A percentile compares a stretch with the other conserved stretches of the same genome.
Conservation (phyloP, 2,888 invertebrate species). For the Leucoptera coffeella region DNA sequence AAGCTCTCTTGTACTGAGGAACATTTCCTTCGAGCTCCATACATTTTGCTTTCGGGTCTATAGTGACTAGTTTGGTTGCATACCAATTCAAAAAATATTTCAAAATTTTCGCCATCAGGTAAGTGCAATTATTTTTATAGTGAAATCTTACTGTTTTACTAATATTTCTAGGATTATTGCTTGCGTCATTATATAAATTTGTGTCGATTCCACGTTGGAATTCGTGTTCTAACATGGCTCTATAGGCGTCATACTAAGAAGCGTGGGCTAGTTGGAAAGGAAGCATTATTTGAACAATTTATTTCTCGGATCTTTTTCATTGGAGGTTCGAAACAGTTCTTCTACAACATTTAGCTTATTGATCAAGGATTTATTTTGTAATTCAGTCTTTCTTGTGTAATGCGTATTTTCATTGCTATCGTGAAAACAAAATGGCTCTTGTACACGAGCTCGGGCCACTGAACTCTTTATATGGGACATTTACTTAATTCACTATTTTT, state of each 20-base stretch:
- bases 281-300: constrained; percentile 45
- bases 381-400: constrained; percentile 35
- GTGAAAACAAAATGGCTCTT: constrained; percentile 56
- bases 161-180: constrained; percentile 21
- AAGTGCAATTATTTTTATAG: constrained; percentile 35
- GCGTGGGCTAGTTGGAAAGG: constrained; percentile 43
- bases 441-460: constrained; percentile 48
- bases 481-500: too few species aligned
- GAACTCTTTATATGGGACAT: constrained; percentile 46
- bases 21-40: constrained; percentile 50
- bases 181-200: constrained; percentile 21
- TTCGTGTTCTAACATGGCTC: constrained; percentile 50
- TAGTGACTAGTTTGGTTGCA: constrained; percentile 54
- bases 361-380: constrained; percentile 34
- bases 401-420: constrained; percentile 49
- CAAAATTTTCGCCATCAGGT: constrained; percentile 54
- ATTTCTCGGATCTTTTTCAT: constrained; percentile 49
- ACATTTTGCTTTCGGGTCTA: constrained; percentile 52
- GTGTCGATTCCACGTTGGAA: constrained; percentile 47
- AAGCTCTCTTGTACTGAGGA: constrained; percentile 46
- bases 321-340: constrained; percentile 36
- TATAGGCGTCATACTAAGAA: constrained; percentile 46
- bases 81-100: constrained; percentile 50
- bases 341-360: constrained; percentile 39
- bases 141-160: constrained; percentile 22